Evolutionary conservation across 2,113 vertebrate species (phyloP).

Genomic region (Clarias macrocephalus): DNA sequence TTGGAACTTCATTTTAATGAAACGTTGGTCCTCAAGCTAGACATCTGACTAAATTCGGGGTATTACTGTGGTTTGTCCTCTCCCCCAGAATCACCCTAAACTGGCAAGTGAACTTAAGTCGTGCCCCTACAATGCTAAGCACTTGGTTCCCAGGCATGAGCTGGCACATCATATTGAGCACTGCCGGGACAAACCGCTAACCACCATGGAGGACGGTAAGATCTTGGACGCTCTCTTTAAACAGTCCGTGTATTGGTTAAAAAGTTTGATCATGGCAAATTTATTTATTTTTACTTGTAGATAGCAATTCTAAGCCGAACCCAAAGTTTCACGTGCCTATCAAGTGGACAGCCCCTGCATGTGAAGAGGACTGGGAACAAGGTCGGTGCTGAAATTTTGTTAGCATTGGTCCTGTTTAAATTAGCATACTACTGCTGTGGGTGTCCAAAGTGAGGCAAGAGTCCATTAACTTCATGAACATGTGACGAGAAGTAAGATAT

Average conservation of each 20-base stretch:
- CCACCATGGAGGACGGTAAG: constrained; percentile 54
- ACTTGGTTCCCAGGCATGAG: constrained; percentile 70
- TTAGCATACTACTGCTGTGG: background rate
- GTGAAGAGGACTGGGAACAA: constrained; percentile 70
- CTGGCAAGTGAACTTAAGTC: constrained; percentile 72
- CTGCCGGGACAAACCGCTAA: constrained; percentile 61
- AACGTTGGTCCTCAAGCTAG: background rate
- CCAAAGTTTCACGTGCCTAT: constrained; percentile 58
- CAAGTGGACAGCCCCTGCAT: constrained; percentile 57
- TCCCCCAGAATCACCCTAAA: constrained; percentile 72
- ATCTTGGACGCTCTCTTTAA: background rate
- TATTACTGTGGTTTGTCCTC: background rate
- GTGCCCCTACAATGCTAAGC: constrained; percentile 82
- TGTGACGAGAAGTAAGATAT: background rate
- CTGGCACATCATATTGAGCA: constrained; percentile 68
- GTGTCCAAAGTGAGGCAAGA: background rate
- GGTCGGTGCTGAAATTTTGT: constrained; percentile 52
- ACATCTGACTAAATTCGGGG: background rate
- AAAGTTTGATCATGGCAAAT: no score
- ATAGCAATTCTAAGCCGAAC: background rate
- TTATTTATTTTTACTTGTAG: constrained; percentile 23
- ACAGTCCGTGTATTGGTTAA: background rate
- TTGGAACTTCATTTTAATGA: background rate
- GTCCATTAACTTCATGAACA: background rate
- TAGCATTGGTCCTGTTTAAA: background rate